phyloP scores from a whole-genome alignment of 1,140 invertebrate species.

The Sitodiplosis mosellana region DNA sequence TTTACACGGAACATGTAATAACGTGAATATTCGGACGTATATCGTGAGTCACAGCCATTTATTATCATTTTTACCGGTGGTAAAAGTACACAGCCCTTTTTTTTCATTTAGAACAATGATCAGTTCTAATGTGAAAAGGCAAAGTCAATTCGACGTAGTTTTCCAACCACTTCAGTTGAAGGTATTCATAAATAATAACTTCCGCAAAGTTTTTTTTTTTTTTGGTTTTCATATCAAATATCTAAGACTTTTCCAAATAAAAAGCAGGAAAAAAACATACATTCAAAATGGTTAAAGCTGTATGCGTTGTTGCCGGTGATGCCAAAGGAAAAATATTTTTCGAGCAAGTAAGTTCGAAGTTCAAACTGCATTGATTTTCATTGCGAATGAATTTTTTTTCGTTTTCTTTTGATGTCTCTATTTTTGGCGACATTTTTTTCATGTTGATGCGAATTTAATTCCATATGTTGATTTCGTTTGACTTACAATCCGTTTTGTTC shows the following conservation, averaged over 20 bases:
- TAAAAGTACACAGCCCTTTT: neutral
- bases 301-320: constrained; percentile 70
- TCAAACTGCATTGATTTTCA: neutral
- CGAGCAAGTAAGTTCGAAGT: constrained; percentile 46
- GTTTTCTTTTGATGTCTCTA: too few species aligned
- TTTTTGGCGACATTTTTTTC: too few species aligned
- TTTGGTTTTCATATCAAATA: too few species aligned
- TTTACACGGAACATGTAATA: too few species aligned
- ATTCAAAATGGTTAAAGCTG: constrained; percentile 43
- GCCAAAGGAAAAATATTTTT: constrained; percentile 65
- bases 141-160: too few species aligned
- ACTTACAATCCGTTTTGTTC: neutral
- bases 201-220: too few species aligned
- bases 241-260: neutral
- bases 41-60: neutral
- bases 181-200: too few species aligned
- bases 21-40: too few species aligned
- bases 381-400: neutral
- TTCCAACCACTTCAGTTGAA: too few species aligned
- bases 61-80: neutral
- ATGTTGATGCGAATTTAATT: too few species aligned
- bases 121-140: too few species aligned
- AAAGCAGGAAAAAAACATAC: neutral
- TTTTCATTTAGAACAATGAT: neutral
- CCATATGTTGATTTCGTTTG: too few species aligned